Conservation (phyloP, 2,797 vertebrate species). For the Varecia variegata region DNA sequence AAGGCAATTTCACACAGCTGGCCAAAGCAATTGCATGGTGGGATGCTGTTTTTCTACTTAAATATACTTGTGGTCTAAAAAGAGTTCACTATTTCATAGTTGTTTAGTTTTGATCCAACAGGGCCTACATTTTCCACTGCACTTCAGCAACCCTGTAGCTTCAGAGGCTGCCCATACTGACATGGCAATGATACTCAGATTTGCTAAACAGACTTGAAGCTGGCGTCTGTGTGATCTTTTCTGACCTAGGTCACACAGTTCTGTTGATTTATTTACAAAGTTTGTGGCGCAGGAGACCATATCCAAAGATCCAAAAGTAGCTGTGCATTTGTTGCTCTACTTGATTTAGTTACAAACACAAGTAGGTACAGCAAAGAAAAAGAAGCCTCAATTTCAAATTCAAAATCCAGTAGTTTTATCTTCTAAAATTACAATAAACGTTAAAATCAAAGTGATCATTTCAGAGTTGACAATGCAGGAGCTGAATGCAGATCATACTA, state of each 20-base stretch:
- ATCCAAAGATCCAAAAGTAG: neutral
- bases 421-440: neutral
- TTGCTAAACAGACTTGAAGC: neutral
- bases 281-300: neutral
- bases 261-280: neutral
- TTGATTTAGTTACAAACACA: neutral
- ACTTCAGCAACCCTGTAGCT: neutral
- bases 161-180: neutral
- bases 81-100: conserved; percentile 22
- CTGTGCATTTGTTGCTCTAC: neutral
- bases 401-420: neutral
- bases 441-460: conserved; percentile 5
- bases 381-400: neutral
- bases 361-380: neutral
- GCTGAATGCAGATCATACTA: neutral
- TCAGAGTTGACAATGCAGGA: neutral
- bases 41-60: conserved; percentile 55
- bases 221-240: neutral
- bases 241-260: neutral
- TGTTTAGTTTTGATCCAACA: conserved; percentile 38
- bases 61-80: conserved; percentile 50
- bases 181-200: neutral
- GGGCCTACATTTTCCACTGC: neutral
- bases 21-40: conserved; percentile 8
- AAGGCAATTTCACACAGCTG: conserved; percentile 44